A percentile compares a stretch with the other conserved stretches of the same genome.
Conservation (phyloP, 2,888 invertebrate species). For the Drosophila robusta region DNA sequence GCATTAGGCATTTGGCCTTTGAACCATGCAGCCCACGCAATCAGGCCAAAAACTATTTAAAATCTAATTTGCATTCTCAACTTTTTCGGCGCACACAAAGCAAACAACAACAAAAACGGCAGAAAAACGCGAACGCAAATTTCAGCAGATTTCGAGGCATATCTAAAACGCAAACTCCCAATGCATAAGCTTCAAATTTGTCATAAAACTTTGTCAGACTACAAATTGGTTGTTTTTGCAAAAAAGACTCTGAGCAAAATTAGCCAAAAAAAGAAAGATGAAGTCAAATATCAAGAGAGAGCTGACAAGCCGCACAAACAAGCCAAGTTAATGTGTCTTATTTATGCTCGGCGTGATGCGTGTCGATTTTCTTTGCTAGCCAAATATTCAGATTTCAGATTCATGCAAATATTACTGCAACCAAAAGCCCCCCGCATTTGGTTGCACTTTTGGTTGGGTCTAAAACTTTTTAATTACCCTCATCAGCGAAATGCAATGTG, state of each 20-base stretch:
- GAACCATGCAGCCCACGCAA: slow-evolving; percentile 51
- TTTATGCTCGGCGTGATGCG: slow-evolving; percentile 70
- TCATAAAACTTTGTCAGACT: slow-evolving; percentile 69
- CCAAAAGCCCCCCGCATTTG: slow-evolving; percentile 21
- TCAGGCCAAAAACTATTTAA: slow-evolving; percentile 73
- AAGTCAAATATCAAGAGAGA: slow-evolving; percentile 33
- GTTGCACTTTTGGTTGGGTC: slow-evolving; percentile 50
- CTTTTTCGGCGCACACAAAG: slow-evolving; percentile 41
- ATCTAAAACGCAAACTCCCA: slow-evolving; percentile 18
- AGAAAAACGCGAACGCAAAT: slow-evolving; percentile 19
- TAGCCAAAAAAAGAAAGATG: slow-evolving; percentile 38
- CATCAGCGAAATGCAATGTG: slow-evolving; percentile 73
- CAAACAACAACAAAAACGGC: neutral
- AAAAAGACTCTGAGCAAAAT: slow-evolving; percentile 44
- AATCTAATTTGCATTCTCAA: slow-evolving; percentile 74
- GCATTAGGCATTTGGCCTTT: slow-evolving; percentile 61
- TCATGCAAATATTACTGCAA: slow-evolving; percentile 52
- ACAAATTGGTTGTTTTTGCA: slow-evolving; percentile 45
- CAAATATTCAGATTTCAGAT: slow-evolving; percentile 8
- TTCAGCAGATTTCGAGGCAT: slow-evolving; percentile 27
- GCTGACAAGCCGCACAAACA: slow-evolving; percentile 40
- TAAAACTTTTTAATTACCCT: slow-evolving; percentile 80
- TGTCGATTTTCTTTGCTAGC: slow-evolving; percentile 47
- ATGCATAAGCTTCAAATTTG: slow-evolving; percentile 74
- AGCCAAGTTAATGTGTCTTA: slow-evolving; percentile 59